Percentiles rank a stretch among this genome's conserved stretches.
These are phyloP conservation scores for Xylocampa areola DNA, from an alignment of 2,888 invertebrate species.

Conservation along the genomic window DNA sequence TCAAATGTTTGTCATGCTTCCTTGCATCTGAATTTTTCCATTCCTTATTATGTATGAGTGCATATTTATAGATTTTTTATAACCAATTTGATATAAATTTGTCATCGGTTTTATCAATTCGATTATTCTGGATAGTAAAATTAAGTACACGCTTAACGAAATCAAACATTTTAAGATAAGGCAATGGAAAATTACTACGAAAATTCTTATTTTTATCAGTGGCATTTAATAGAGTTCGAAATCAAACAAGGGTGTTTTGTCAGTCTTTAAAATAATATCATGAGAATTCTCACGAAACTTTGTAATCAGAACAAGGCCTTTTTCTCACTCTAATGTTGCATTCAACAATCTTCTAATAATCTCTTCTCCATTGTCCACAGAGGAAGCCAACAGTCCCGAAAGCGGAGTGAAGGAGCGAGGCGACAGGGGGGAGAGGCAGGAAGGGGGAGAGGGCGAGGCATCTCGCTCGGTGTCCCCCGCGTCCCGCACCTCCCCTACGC, in stretches of 20 bases:
- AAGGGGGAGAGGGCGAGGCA: slow-evolving; percentile 83
- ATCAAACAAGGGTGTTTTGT: background rate
- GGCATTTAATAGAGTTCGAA: background rate
- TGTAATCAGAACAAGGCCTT: too few species aligned
- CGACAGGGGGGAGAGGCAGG: slow-evolving; percentile 85
- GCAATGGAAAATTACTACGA: background rate
- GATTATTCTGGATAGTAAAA: background rate
- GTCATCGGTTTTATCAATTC: slow-evolving; percentile 5
- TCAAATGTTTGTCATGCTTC: slow-evolving; percentile 47
- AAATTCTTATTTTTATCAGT: background rate
- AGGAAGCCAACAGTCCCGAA: slow-evolving; percentile 90
- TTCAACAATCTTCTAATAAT: slow-evolving; percentile 18
- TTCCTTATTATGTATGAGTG: slow-evolving; percentile 28
- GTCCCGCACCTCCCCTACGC: slow-evolving; percentile 77
- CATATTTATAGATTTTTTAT: slow-evolving; percentile 36
- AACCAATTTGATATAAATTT: slow-evolving; percentile 11
- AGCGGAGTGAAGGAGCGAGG: slow-evolving; percentile 89
- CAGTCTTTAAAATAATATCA: too few species aligned
- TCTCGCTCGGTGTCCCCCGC: slow-evolving; percentile 82
- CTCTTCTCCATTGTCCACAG: slow-evolving; percentile 77
- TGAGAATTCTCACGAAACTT: too few species aligned
- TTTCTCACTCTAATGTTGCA: background rate
- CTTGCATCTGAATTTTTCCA: slow-evolving; percentile 53
- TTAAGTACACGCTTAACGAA: background rate
- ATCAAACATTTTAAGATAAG: background rate